Evolutionary conservation across 2,888 invertebrate genomes (phyloP), one percentile per base, ranked within the genome.

Genomic region (Latheticus oryzae): DNA sequence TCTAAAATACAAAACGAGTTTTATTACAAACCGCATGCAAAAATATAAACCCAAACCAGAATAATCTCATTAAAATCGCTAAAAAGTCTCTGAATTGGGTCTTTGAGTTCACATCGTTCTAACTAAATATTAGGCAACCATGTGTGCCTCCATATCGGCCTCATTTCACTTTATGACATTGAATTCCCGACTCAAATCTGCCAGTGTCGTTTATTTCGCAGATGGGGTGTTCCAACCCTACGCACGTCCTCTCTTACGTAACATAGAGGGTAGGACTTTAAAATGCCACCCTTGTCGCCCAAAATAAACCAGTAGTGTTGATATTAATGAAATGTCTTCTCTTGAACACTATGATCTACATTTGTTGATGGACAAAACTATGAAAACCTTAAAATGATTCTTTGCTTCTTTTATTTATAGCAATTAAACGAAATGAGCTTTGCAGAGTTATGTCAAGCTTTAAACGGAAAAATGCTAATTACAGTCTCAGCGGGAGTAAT

Each of bases 81-180:
- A 9, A 12, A 13, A 5, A 23, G n/a, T n/a, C n/a, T n/a, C n/a
- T n/a, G n/a, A n/a, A n/a, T n/a, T n/a, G n/a, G n/a, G n/a, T n/a
- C n/a, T n/a, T n/a, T n/a, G n/a, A n/a, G n/a, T n/a, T n/a, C n/a
- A n/a, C n/a, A n/a, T n/a, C n/a, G n/a, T n/a, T n/a, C n/a, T n/a
- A n/a, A n/a, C n/a, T n/a, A 38, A 51, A 37, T 37, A 26, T 37
- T 47, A 23, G 33, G 12, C 9, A 28, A 23, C 52, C 52, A 52
- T 52, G 42, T 52, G 52, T 37, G 52, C 42, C 42, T 21, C 42
- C 42, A 17, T 42, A 52, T 52, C 42, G 52, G 40, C 8, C 30
- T 52, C 52, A 45, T 54, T 54, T 54, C 54, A 35, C 47, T 54
- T 54, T 54, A 54, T 45, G 54, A 38, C 54, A 47, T 54, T 37